phyloP scores from a whole-genome alignment of 2,797 vertebrate species.

The Hemibagrus guttatus region DNA sequence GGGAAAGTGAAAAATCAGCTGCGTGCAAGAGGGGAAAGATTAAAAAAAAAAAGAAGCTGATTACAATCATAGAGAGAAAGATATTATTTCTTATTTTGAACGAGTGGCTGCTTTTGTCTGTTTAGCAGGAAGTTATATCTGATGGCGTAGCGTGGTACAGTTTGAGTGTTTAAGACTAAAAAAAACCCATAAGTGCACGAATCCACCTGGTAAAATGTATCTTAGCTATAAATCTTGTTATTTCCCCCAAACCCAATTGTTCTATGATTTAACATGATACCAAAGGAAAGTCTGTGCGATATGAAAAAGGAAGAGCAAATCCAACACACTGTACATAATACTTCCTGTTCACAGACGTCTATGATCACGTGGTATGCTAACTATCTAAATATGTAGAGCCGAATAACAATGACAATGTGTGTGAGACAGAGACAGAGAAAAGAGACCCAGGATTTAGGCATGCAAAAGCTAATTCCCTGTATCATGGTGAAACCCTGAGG shows the following conservation, averaged over 20 bases:
- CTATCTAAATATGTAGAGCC: conserved; percentile 16
- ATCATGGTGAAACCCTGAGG: conserved; percentile 30
- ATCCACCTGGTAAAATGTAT: conserved; percentile 29
- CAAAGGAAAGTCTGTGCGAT: conserved; percentile 41
- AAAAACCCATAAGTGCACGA: conserved; percentile 27
- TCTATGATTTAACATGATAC: conserved; percentile 26
- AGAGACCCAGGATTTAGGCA: conserved; percentile 36
- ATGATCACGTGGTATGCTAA: not conserved
- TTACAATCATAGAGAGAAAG: conserved; percentile 57
- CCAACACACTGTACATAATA: conserved; percentile 56
- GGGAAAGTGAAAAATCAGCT: conserved; percentile 65
- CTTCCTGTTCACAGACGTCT: conserved; percentile 64
- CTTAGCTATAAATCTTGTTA: conserved; percentile 35
- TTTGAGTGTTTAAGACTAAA: conserved; percentile 8
- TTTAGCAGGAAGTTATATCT: conserved; percentile 36
- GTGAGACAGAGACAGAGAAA: conserved; percentile 11
- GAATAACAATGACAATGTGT: not conserved
- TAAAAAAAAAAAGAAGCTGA: conserved; percentile 66
- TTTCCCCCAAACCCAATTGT: conserved; percentile 28
- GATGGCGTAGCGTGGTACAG: conserved; percentile 5
- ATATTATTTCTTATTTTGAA: conserved; percentile 20
- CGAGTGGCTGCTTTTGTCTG: conserved; percentile 38
- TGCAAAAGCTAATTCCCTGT: conserved; percentile 42
- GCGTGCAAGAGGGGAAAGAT: conserved; percentile 45
- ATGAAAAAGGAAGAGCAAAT: conserved; percentile 37